Conservation (phyloP, 2,797 vertebrate species). For the Tangara arthus region DNA sequence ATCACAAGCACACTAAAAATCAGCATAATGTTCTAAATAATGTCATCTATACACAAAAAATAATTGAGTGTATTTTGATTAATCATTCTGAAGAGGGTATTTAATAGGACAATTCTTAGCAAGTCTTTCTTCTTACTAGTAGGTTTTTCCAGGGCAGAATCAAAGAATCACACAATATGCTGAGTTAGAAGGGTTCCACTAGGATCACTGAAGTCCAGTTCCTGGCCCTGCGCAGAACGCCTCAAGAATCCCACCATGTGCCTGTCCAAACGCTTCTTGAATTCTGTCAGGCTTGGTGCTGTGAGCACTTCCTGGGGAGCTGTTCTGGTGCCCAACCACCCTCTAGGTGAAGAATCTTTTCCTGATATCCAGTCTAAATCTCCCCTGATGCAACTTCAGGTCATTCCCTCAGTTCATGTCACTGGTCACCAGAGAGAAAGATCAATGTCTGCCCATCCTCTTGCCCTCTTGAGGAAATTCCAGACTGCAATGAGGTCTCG, state of each 20-base stretch:
- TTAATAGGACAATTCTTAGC: neutral
- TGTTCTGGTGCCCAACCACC: fast-evolving
- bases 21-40: neutral
- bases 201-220: neutral
- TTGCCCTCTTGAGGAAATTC: neutral
- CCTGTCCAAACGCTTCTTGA: neutral
- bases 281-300: neutral
- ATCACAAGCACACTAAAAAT: neutral
- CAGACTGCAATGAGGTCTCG: neutral
- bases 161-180: neutral
- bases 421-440: no score
- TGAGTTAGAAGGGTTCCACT: neutral
- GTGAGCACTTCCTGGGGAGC: neutral
- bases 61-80: neutral
- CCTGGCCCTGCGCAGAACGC: neutral
- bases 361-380: neutral
- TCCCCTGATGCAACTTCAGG: neutral
- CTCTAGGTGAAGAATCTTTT: neutral
- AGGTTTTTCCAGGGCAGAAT: neutral
- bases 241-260: no score
- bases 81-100: neutral
- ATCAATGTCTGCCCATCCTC: fast-evolving
- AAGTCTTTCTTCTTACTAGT: neutral
- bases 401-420: fast-evolving
- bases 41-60: neutral